Conservation (phyloP, 2,888 invertebrate species). For the Ypsolopha scabrella region DNA sequence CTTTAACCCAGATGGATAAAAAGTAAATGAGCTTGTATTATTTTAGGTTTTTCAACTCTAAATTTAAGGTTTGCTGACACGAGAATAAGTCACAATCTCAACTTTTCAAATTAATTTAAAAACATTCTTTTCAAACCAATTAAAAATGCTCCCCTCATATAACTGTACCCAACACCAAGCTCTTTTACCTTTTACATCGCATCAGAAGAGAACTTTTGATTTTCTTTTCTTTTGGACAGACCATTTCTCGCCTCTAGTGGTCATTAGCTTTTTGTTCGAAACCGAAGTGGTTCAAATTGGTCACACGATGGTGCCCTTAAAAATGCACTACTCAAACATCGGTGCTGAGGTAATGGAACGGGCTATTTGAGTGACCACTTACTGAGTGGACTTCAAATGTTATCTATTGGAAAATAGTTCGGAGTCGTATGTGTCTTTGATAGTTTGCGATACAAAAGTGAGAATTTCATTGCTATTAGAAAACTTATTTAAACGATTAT, state of each 20-base stretch:
- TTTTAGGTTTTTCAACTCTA: too few species aligned
- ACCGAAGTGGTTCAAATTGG: neutral
- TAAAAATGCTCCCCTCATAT: too few species aligned
- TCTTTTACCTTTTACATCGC: neutral
- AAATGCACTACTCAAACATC: neutral
- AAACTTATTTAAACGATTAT: too few species aligned
- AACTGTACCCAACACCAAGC: neutral
- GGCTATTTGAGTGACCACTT: neutral
- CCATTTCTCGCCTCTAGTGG: constrained; percentile 1
- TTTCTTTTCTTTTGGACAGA: neutral
- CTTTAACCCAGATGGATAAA: too few species aligned
- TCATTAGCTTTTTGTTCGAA: constrained; percentile 2
- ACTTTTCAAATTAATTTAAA: too few species aligned
- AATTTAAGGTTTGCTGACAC: too few species aligned
- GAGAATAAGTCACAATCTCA: too few species aligned
- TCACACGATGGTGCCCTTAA: neutral
- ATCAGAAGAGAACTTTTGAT: neutral
- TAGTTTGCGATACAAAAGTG: too few species aligned
- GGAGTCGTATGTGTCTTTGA: neutral
- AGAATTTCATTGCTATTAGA: too few species aligned
- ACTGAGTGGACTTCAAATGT: neutral
- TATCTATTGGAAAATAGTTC: neutral
- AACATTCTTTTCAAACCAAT: too few species aligned
- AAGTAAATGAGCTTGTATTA: too few species aligned
- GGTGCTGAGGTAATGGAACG: neutral